A percentile compares a stretch with the other conserved stretches of the same genome.
phyloP scores from a whole-genome alignment of 2,797 vertebrate genomes.

The Lagorchestes hirsutus region DNA sequence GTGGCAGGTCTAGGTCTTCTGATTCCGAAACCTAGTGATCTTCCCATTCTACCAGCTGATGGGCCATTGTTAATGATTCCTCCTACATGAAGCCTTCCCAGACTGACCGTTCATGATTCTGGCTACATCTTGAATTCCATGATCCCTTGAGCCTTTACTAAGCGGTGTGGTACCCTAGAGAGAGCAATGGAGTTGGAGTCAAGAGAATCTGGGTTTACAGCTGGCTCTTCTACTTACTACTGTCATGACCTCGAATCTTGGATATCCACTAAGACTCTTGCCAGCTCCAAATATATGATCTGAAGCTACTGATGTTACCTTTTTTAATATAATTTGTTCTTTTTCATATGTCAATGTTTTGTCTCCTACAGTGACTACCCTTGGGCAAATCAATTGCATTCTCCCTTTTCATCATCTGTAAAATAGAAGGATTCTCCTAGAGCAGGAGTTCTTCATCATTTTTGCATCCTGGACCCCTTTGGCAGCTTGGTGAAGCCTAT shows the following conservation, averaged over 20 bases:
- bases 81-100: neutral
- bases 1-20: neutral
- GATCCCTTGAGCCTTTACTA: neutral
- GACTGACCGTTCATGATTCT: neutral
- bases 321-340: neutral
- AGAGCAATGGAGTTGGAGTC: neutral
- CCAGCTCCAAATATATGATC: neutral
- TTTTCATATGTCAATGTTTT: neutral
- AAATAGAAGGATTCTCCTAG: neutral
- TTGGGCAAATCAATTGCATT: neutral
- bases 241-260: neutral
- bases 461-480: neutral
- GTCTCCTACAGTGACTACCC: neutral
- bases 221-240: neutral
- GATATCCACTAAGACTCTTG: neutral
- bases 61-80: neutral
- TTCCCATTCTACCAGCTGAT: neutral
- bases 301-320: neutral
- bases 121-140: neutral
- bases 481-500: neutral
- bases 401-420: slow-evolving; percentile 7
- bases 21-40: neutral
- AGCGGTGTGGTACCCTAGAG: neutral
- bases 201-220: neutral
- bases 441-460: neutral